A percentile compares a stretch with the other conserved stretches of the same genome.
phyloP scores from a whole-genome alignment of 2,113 vertebrate genomes.

The Alosa alosa region DNA sequence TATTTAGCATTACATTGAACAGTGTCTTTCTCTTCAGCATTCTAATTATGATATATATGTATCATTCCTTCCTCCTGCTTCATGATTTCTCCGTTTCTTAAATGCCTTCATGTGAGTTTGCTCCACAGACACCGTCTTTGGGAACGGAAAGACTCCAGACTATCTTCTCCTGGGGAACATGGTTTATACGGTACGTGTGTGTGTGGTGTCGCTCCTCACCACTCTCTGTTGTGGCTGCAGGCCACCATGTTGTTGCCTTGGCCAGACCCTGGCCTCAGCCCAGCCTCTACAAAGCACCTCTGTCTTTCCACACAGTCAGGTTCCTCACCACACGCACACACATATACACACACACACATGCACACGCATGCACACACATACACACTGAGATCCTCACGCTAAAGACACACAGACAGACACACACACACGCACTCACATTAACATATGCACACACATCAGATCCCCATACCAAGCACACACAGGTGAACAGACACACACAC shows the following conservation, averaged over 20 bases:
- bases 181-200: constrained; percentile 92
- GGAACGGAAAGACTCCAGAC: constrained; percentile 91
- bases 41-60: too few species aligned
- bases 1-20: too few species aligned
- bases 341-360: not conserved
- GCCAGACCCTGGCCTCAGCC: not conserved
- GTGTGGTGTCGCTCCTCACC: not conserved
- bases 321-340: not conserved
- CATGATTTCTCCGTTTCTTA: constrained; percentile 20
- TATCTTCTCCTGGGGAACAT: constrained; percentile 96
- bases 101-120: constrained; percentile 64
- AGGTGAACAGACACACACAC: not conserved
- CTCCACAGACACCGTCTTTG: constrained; percentile 85
- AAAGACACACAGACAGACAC: not conserved
- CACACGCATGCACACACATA: not conserved
- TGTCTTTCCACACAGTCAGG: constrained; percentile 14
- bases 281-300: constrained; percentile 27
- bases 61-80: too few species aligned
- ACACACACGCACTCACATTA: not conserved
- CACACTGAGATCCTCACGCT: not conserved
- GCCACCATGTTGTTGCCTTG: not conserved
- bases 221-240: not conserved
- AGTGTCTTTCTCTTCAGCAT: not conserved
- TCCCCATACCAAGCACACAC: not conserved
- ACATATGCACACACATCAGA: not conserved